Evolutionary conservation across 2,888 invertebrate genomes (phyloP).

Genomic region (Bombyx huttoni): DNA sequence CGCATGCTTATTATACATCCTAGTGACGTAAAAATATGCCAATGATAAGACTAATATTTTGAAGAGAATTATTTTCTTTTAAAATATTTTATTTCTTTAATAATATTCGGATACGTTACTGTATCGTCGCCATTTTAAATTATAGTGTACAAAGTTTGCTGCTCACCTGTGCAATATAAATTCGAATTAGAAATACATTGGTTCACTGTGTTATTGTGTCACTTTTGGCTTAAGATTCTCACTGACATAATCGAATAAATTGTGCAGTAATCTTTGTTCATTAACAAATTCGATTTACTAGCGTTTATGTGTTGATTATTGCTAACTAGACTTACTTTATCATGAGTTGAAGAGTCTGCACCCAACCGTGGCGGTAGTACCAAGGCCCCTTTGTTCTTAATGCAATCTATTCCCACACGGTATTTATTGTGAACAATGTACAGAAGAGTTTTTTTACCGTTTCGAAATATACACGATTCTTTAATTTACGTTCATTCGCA

Average conservation of each 20-base stretch:
- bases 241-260: background rate
- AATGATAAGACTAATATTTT: background rate
- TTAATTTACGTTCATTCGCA: conserved; percentile 15
- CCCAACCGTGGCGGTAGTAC: conserved; percentile 35
- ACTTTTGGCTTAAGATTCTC: background rate
- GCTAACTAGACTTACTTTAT: conserved; percentile 19
- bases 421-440: conserved; percentile 47
- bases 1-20: background rate
- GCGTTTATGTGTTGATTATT: conserved; percentile 11
- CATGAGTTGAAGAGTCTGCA: conserved; percentile 26
- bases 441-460: conserved; percentile 3
- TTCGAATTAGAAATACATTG: background rate
- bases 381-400: conserved; percentile 58
- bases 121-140: no score
- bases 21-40: background rate
- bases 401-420: conserved; percentile 56
- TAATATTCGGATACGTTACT: no score
- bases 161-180: no score
- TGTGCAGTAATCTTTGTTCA: background rate
- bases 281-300: background rate
- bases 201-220: background rate
- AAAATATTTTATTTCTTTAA: no score
- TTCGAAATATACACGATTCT: conserved; percentile 15
- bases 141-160: no score
- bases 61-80: no score